Evolutionary conservation across 1,140 invertebrate species (phyloP).

Genomic region (Camponotus pennsylvanicus): DNA sequence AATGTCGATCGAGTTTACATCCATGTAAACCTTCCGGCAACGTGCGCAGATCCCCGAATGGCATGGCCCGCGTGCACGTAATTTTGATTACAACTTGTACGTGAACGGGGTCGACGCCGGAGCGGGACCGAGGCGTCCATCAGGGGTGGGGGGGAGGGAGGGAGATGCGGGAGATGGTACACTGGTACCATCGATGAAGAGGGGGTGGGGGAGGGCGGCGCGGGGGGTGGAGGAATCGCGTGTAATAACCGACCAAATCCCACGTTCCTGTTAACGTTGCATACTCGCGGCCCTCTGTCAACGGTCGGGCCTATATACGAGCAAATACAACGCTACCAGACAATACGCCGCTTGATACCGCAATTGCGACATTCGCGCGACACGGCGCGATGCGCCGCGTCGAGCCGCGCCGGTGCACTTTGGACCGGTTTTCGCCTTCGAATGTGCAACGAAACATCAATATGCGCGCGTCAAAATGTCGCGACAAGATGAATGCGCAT

Average conservation of each 20-base stretch:
- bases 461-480: not conserved
- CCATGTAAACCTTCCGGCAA: conserved; percentile 67
- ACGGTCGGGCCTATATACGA: conserved; percentile 44
- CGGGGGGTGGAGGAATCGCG: conserved; percentile 45
- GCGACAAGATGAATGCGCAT: not conserved
- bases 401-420: not conserved
- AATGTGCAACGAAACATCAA: not conserved
- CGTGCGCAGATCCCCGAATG: conserved; percentile 60
- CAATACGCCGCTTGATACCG: conserved; percentile 63
- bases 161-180: not conserved
- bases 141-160: conserved; percentile 22
- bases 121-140: conserved; percentile 27
- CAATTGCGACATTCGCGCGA: conserved; percentile 58
- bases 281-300: conserved; percentile 31
- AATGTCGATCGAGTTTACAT: conserved; percentile 72
- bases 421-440: not conserved
- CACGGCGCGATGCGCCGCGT: not conserved
- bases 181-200: not conserved
- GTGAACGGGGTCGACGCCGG: conserved; percentile 61
- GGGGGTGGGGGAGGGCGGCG: conserved; percentile 7
- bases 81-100: conserved; percentile 75
- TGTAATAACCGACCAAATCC: conserved; percentile 73
- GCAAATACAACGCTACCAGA: conserved; percentile 34
- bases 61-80: conserved; percentile 57
- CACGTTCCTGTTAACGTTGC: conserved; percentile 70